Percentiles rank a stretch among this genome's conserved stretches.
Evolutionary conservation across 2,113 vertebrate species (phyloP).

Genomic region (Malurus melanocephalus): DNA sequence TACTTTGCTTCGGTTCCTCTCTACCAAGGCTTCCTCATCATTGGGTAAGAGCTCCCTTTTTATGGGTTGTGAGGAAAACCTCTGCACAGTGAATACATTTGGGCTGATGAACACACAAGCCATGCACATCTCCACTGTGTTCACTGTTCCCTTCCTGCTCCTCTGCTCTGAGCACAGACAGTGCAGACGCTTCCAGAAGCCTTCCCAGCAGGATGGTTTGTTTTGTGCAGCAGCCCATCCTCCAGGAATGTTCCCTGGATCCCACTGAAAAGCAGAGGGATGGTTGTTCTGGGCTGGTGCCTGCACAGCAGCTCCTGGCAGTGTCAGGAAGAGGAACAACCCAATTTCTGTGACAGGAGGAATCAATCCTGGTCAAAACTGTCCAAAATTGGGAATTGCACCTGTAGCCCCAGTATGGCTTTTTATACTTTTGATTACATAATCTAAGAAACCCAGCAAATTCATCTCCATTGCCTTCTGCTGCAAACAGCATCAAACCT

Average conservation of each 20-base stretch:
- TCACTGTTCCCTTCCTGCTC: background rate
- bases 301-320: background rate
- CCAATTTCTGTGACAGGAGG: background rate
- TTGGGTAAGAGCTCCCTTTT: slow-evolving; percentile 82
- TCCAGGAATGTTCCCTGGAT: background rate
- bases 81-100: background rate
- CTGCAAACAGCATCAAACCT: background rate
- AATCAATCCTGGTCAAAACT: background rate
- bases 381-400: background rate
- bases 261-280: background rate
- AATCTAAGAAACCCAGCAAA: background rate
- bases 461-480: background rate
- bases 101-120: background rate
- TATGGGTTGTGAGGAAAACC: background rate
- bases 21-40: slow-evolving; percentile 96
- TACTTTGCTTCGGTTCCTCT: slow-evolving; percentile 95
- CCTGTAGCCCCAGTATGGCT: background rate
- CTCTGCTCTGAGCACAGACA: background rate
- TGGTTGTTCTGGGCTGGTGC: background rate
- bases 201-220: background rate
- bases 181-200: background rate
- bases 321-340: background rate
- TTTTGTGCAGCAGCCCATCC: background rate
- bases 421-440: rapidly evolving
- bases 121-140: background rate